Percentiles rank a stretch among this genome's conserved stretches.
phyloP scores from a whole-genome alignment of 2,888 invertebrate species.

The Apamea sordens region DNA sequence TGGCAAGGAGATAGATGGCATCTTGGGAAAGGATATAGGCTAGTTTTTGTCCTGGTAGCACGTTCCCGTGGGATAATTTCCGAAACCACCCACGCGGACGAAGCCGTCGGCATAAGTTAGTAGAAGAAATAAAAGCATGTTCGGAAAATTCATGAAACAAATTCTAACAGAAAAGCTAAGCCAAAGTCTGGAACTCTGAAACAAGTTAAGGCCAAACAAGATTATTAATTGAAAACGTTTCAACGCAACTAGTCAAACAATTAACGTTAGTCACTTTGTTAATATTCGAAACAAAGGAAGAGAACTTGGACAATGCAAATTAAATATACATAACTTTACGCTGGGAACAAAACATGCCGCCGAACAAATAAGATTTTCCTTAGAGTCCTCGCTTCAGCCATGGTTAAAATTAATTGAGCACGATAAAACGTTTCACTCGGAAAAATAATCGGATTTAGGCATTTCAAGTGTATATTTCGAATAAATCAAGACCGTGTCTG shows the following conservation, averaged over 20 bases:
- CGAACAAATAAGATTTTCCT: conserved; percentile 40
- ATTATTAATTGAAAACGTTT: conserved; percentile 39
- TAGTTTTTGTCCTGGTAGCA: no score
- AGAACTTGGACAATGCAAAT: conserved; percentile 55
- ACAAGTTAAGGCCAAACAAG: conserved; percentile 32
- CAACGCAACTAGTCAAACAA: conserved; percentile 45
- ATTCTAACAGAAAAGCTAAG: background rate
- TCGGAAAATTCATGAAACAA: background rate
- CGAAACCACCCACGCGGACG: no score
- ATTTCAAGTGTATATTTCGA: conserved; percentile 2
- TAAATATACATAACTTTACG: conserved; percentile 56
- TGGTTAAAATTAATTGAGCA: conserved; percentile 37
- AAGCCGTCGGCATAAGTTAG: no score
- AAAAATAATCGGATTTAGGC: conserved; percentile 27
- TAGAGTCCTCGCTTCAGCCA: conserved; percentile 5
- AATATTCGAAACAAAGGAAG: conserved; percentile 50
- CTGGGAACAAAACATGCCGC: conserved; percentile 38
- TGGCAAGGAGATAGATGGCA: no score
- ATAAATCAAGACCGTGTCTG: background rate
- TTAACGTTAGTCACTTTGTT: conserved; percentile 43
- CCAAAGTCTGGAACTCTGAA: conserved; percentile 20
- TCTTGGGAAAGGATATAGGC: no score
- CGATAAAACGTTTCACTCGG: conserved; percentile 14
- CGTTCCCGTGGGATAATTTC: no score
- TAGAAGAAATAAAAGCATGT: background rate